A percentile compares a stretch with the other conserved stretches of the same genome.
Conservation (phyloP, 1,140 invertebrate genomes). For the Octopus sinensis region DNA sequence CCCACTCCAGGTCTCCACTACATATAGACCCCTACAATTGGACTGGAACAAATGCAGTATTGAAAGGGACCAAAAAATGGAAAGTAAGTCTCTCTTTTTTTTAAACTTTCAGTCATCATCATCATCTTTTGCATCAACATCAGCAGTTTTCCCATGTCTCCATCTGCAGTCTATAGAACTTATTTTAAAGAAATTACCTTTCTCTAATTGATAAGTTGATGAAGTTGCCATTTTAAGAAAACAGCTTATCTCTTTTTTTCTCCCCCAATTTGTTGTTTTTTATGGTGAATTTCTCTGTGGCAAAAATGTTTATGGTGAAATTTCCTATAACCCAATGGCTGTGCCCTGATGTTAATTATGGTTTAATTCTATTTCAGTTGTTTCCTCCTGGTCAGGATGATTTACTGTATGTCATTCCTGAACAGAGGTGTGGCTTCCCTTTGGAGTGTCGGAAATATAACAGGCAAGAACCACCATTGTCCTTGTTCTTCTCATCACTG, state of each 20-base stretch:
- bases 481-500: too few relatives aligned
- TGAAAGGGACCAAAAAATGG: constrained; percentile 51
- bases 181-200: too few relatives aligned
- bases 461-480: constrained; percentile 36
- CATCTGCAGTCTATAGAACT: neutral
- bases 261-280: neutral
- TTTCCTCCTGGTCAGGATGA: constrained; percentile 54
- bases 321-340: neutral
- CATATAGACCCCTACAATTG: constrained; percentile 58
- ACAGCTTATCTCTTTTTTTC: constrained; percentile 1
- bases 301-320: too few relatives aligned
- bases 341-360: neutral
- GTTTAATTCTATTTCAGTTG: constrained; percentile 35
- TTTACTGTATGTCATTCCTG: constrained; percentile 36
- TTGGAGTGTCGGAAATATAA: constrained; percentile 53
- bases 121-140: neutral
- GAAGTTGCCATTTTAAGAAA: neutral
- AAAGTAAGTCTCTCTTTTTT: constrained; percentile 35
- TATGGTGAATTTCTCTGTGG: too few relatives aligned
- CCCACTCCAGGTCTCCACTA: constrained; percentile 48
- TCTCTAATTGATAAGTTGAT: too few relatives aligned
- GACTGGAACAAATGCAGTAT: constrained; percentile 55
- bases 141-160: neutral
- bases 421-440: constrained; percentile 49
- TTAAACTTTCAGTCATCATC: neutral